A percentile compares a stretch with the other conserved stretches of the same genome.
Evolutionary conservation across 2,797 vertebrate genomes (phyloP).

Genomic region (Pseudocheirus occidentalis): DNA sequence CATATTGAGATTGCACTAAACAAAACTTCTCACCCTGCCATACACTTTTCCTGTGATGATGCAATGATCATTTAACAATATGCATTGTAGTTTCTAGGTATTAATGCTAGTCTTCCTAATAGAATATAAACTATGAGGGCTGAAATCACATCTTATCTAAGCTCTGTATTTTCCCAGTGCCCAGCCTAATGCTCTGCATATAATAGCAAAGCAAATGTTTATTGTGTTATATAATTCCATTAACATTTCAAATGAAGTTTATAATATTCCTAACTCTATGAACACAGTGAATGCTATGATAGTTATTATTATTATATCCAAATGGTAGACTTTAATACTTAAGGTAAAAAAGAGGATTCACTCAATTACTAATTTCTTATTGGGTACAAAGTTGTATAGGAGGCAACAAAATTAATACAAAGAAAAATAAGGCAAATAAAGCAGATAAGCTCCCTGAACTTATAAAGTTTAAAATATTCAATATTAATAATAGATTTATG

Average conservation of each 20-base stretch:
- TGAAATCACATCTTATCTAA: neutral
- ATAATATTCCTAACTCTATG: neutral
- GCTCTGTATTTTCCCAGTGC: neutral
- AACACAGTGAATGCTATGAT: neutral
- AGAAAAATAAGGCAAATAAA: neutral
- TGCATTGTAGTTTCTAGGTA: neutral
- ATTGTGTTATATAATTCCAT: neutral
- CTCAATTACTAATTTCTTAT: neutral
- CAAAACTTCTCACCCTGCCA: neutral
- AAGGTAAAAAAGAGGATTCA: neutral
- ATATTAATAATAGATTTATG: neutral
- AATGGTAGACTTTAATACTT: neutral
- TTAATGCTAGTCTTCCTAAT: neutral
- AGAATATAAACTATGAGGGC: neutral
- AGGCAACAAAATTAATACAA: neutral
- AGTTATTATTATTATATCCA: neutral
- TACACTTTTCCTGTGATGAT: neutral
- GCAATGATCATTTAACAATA: neutral
- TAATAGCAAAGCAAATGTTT: neutral
- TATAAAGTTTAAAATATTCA: neutral
- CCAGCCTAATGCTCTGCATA: neutral
- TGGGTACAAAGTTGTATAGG: neutral
- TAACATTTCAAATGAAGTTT: neutral
- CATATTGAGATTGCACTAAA: neutral
- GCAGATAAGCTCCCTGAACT: neutral